A percentile compares a stretch with the other conserved stretches of the same genome.
Evolutionary conservation across 2,888 invertebrate genomes (phyloP).

Genomic region (Ennomos quercinarius): DNA sequence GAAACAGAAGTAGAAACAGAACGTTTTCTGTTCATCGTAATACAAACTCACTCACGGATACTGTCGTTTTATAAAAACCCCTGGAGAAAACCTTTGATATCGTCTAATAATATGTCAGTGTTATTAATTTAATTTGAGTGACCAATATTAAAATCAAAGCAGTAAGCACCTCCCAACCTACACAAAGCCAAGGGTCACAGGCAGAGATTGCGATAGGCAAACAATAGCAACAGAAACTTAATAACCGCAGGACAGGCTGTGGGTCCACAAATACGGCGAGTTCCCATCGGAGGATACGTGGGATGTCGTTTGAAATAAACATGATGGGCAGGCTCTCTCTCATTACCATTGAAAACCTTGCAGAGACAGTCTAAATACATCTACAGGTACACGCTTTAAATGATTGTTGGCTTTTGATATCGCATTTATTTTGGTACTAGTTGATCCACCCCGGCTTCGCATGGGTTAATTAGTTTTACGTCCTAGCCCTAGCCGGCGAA

Average conservation of each 20-base stretch:
- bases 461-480: too few relatives aligned
- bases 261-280: conserved; percentile 20
- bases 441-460: too few relatives aligned
- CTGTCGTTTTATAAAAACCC: not conserved
- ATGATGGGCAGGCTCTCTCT: conserved; percentile 56
- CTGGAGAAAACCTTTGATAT: not conserved
- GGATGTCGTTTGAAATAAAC: conserved; percentile 54
- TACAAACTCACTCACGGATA: too few relatives aligned
- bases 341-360: conserved; percentile 55
- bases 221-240: conserved; percentile 39
- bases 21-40: too few relatives aligned
- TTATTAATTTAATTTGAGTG: not conserved
- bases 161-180: conserved; percentile 26
- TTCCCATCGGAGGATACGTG: conserved; percentile 50
- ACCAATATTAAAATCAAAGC: conserved; percentile 25
- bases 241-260: conserved; percentile 33
- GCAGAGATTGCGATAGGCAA: conserved; percentile 42
- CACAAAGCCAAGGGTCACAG: conserved; percentile 36
- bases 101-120: not conserved
- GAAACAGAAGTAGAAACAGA: too few relatives aligned
- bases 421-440: not conserved
- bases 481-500: too few relatives aligned
- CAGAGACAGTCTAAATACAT: conserved; percentile 39
- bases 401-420: not conserved
- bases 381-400: conserved; percentile 26